Evolutionary conservation across 2,797 vertebrate species (phyloP).

Genomic region (Platalea minor): DNA sequence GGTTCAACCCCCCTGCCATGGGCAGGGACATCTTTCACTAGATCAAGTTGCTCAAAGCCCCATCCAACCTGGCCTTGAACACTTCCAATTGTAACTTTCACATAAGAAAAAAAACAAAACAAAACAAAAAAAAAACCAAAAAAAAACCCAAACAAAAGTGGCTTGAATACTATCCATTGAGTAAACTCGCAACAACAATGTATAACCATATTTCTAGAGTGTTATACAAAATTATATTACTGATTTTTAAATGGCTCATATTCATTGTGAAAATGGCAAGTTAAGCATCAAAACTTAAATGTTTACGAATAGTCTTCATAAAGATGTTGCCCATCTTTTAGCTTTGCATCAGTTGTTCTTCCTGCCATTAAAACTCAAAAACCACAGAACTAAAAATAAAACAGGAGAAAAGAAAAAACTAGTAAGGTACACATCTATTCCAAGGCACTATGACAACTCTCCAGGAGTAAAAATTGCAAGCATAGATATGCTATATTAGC

Average conservation of each 20-base stretch:
- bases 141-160: no score
- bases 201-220: neutral
- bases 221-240: neutral
- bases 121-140: neutral
- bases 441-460: neutral
- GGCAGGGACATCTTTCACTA: neutral
- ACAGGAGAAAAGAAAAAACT: neutral
- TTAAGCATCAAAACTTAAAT: neutral
- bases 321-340: neutral
- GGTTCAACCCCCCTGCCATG: neutral
- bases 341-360: neutral
- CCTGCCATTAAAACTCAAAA: neutral
- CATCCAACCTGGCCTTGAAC: neutral
- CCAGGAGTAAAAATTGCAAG: neutral
- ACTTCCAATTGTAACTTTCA: neutral
- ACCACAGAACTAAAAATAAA: neutral
- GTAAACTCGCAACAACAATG: neutral
- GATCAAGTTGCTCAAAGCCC: neutral
- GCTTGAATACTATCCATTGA: neutral
- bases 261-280: neutral
- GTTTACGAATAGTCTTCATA: neutral
- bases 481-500: neutral
- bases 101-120: no score
- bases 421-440: neutral
- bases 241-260: neutral